These are phyloP conservation scores for Xanthorhoe designata DNA, from an alignment of 2,888 invertebrate species.

Conservation along the genomic window DNA sequence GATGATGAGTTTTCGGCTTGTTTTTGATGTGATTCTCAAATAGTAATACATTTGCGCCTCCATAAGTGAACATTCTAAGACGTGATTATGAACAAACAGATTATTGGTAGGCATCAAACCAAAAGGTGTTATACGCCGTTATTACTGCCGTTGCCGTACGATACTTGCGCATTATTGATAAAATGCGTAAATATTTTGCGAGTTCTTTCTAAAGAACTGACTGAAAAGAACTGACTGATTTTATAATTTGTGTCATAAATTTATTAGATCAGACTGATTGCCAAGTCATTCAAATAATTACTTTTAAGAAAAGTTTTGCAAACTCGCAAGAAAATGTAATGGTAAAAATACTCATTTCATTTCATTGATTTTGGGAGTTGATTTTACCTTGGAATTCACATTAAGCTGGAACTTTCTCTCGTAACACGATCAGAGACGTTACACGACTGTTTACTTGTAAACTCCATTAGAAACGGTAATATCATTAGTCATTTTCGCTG, in stretches of 20 bases:
- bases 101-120: neutral
- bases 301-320: no score
- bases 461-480: slow-evolving; percentile 47
- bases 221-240: no score
- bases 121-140: neutral
- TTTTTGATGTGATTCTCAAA: slow-evolving; percentile 17
- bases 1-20: slow-evolving; percentile 26
- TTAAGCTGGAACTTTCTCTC: neutral
- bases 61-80: slow-evolving; percentile 15
- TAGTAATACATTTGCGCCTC: slow-evolving; percentile 19
- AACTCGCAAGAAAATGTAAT: no score
- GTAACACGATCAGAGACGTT: neutral
- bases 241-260: no score
- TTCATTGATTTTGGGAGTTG: neutral
- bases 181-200: no score
- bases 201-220: no score
- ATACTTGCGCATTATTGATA: no score
- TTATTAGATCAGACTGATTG: no score
- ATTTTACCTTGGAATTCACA: neutral
- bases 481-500: slow-evolving; percentile 54
- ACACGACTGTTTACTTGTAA: slow-evolving; percentile 43
- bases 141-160: no score
- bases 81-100: neutral
- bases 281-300: no score
- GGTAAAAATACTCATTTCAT: neutral